phyloP scores from a whole-genome alignment of 2,113 vertebrate genomes.

The Tenebrosternarchus preto region DNA sequence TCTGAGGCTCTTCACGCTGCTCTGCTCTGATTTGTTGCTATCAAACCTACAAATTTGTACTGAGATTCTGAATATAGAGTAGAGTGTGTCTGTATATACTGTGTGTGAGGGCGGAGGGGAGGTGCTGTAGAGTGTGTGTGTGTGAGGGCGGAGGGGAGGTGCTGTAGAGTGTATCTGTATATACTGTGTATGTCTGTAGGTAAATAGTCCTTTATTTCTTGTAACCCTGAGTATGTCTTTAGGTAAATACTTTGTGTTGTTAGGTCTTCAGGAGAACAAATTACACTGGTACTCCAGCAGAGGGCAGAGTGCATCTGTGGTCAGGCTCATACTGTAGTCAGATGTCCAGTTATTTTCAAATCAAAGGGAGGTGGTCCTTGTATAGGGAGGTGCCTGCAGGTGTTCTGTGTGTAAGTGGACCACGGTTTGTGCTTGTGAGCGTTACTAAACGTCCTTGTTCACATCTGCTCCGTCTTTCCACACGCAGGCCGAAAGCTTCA shows the following conservation, averaged over 20 bases:
- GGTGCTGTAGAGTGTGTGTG: too few relatives aligned
- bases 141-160: too few relatives aligned
- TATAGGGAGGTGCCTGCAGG: not conserved
- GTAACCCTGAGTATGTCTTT: not conserved
- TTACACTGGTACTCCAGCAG: constrained; percentile 23
- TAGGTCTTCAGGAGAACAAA: not conserved
- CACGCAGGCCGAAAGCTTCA: not conserved
- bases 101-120: too few relatives aligned
- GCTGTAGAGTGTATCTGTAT: too few relatives aligned
- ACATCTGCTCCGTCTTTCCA: not conserved
- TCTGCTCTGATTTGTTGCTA: too few relatives aligned
- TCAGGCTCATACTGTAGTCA: not conserved
- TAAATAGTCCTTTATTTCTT: not conserved
- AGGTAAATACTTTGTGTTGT: too few relatives aligned
- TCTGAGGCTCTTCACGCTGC: not conserved
- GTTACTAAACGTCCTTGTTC: not conserved
- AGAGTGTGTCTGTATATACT: too few relatives aligned
- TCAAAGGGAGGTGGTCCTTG: not conserved
- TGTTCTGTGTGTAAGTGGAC: not conserved
- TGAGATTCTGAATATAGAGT: too few relatives aligned
- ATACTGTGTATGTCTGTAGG: too few relatives aligned
- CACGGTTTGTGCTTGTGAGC: not conserved
- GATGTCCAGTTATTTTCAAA: not conserved
- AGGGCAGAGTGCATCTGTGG: constrained; percentile 9
- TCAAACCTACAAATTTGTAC: not conserved